Evolutionary conservation across 2,797 vertebrate species (phyloP), one percentile per base, ranked within the genome.

Genomic region (Pseudopleuronectes americanus): DNA sequence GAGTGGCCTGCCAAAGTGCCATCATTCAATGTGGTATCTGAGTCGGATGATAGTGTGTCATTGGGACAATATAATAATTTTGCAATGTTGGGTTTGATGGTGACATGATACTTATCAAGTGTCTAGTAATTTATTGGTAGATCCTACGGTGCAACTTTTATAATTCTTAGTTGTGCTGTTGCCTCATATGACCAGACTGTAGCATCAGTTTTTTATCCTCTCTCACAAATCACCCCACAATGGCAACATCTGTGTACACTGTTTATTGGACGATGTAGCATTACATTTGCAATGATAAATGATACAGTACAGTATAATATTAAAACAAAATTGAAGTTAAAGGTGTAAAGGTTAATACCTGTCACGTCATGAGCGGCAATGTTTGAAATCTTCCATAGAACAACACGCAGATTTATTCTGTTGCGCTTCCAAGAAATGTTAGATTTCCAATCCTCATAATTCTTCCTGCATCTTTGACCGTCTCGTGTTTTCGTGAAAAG

Each of bases 401-500:
- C 26, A 28, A 26, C 14, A 10, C 74, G 19, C 17, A 9, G n/a
- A 45, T 63, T 24, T 23, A 28, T 17, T 64, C 7, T 38, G 16
- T 22, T 41, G 24, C 23, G 14, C 6, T 4, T 13, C 49, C 12
- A 14, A 54, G 24, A 33, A 17, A 23, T 22, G 23, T 17, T 52
- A 14, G 22, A 22, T 47, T 65, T 58, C 17, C 23, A 7, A 36
- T 22, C 13, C 45, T 56, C 33, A 52, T 31, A 47, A 64, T 36
- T 71, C 26, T 19, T 21, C 3, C 1, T 19, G 47, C 4, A 24
- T 33, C 57, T 69, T 79, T 45, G 59, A 65, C 41, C 4, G 58
- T 47, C n/a, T 74, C 22, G n/a, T 1, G 3, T 63, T 63, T 66
- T 57, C 28, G n/a, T n/a, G 62, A 65, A 69, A 69, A 54, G 53